Evolutionary conservation across 2,113 vertebrate species (phyloP).

Genomic region (Phalacrocorax brasilianus): DNA sequence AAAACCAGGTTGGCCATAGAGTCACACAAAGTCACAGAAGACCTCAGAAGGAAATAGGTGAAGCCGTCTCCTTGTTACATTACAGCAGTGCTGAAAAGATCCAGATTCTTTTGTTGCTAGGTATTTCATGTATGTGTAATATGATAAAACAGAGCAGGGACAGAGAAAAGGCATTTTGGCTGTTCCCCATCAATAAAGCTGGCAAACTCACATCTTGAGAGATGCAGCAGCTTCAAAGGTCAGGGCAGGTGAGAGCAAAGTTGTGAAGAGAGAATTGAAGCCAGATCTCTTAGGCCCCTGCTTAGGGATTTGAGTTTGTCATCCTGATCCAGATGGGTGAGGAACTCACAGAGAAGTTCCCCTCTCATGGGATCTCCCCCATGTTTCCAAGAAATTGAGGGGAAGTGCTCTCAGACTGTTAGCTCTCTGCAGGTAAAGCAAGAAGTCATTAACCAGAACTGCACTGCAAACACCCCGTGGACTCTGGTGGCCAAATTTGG

Average conservation of each 20-base stretch:
- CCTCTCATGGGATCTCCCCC: rapidly evolving
- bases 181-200: not conserved
- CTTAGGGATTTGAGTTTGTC: not conserved
- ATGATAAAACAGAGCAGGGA: not conserved
- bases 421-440: not conserved
- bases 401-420: not conserved
- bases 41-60: not conserved
- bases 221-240: rapidly evolving
- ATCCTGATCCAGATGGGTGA: not conserved
- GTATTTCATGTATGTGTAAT: not conserved
- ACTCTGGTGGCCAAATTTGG: not conserved
- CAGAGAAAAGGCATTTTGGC: not conserved
- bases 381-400: not conserved
- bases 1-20: not conserved
- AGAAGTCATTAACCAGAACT: not conserved
- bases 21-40: not conserved
- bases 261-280: not conserved
- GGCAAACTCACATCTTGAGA: not conserved
- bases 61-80: not conserved
- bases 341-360: not conserved
- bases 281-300: not conserved
- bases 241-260: not conserved
- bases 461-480: not conserved
- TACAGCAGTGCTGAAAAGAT: not conserved
- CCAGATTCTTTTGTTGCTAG: not conserved